Conservation (phyloP, 30 jellyfish, hydroid and myxozoan species). For the Turritopsis dohrnii region DNA sequence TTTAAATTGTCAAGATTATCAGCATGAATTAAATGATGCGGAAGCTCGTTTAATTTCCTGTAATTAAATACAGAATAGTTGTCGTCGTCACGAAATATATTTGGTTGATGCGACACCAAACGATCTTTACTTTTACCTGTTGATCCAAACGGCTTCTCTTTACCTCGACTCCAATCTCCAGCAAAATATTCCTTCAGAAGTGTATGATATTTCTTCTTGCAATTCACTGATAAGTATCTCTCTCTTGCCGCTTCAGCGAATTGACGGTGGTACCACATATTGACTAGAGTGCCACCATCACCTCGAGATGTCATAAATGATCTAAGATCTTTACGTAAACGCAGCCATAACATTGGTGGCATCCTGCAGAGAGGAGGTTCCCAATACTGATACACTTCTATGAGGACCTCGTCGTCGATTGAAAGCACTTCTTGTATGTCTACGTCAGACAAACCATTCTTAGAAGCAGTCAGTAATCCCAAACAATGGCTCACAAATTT, state of each 20-base stretch:
- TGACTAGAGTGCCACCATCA: slow-evolving; percentile 56
- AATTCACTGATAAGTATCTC: slow-evolving; percentile 38
- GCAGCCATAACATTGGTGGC: slow-evolving; percentile 85
- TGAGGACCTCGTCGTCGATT: slow-evolving; percentile 76
- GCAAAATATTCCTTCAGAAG: slow-evolving; percentile 50
- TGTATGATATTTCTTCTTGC: slow-evolving; percentile 36
- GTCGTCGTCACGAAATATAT: slow-evolving; percentile 26
- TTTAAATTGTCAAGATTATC: slow-evolving; percentile 38
- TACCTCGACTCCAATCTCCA: slow-evolving; percentile 75
- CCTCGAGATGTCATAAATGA: slow-evolving; percentile 73
- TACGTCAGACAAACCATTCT: slow-evolving; percentile 70
- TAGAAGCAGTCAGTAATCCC: slow-evolving; percentile 72
- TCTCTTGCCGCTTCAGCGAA: slow-evolving; percentile 78
- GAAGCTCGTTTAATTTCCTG: slow-evolving; percentile 72
- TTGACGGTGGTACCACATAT: slow-evolving; percentile 85
- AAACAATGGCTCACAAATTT: slow-evolving; percentile 70
- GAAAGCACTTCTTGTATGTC: slow-evolving; percentile 77
- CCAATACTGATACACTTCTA: slow-evolving; percentile 91
- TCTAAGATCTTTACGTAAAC: slow-evolving; percentile 65
- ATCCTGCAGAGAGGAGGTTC: slow-evolving; percentile 81
- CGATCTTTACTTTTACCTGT: slow-evolving; percentile 62
- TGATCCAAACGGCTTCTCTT: slow-evolving; percentile 40
- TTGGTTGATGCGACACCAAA: slow-evolving; percentile 72
- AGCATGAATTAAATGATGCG: slow-evolving; percentile 48
- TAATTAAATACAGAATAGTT: slow-evolving; percentile 37